A percentile compares a stretch with the other conserved stretches of the same genome.
Conservation (phyloP, 2,888 invertebrate genomes). For the Pedicia rivosa region DNA sequence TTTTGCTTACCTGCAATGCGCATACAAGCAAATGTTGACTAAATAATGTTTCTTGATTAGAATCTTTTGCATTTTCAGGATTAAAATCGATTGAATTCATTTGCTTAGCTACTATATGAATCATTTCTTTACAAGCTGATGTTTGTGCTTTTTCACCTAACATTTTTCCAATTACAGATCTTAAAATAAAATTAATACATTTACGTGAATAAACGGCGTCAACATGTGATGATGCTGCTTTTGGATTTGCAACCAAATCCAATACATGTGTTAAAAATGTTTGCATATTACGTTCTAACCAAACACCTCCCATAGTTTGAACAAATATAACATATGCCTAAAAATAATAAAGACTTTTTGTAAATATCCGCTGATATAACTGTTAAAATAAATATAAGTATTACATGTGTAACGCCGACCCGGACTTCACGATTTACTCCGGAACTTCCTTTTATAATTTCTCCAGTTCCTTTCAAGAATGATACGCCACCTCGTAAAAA, state of each 20-base stretch:
- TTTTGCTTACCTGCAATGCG: no score
- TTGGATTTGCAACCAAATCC: conserved; percentile 87
- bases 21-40: conserved; percentile 86
- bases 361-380: neutral
- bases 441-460: conserved; percentile 90
- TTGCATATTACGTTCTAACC: conserved; percentile 86
- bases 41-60: conserved; percentile 77
- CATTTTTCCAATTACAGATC: conserved; percentile 84
- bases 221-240: conserved; percentile 89
- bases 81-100: conserved; percentile 91
- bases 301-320: conserved; percentile 81
- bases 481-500: conserved; percentile 89
- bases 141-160: conserved; percentile 95
- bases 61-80: conserved; percentile 82
- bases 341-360: no score
- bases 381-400: no score
- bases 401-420: conserved; percentile 94
- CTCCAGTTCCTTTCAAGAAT: conserved; percentile 82
- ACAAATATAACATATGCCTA: conserved; percentile 94
- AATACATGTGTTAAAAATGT: conserved; percentile 77
- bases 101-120: conserved; percentile 80
- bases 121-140: conserved; percentile 86
- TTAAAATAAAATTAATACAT: conserved; percentile 89
- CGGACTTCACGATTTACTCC: conserved; percentile 90
- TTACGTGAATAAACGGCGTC: conserved; percentile 96